Percentiles rank a stretch among this genome's conserved stretches.
Evolutionary conservation across 1,140 invertebrate genomes (phyloP).

Genomic region (Drosophila prosaltans): DNA sequence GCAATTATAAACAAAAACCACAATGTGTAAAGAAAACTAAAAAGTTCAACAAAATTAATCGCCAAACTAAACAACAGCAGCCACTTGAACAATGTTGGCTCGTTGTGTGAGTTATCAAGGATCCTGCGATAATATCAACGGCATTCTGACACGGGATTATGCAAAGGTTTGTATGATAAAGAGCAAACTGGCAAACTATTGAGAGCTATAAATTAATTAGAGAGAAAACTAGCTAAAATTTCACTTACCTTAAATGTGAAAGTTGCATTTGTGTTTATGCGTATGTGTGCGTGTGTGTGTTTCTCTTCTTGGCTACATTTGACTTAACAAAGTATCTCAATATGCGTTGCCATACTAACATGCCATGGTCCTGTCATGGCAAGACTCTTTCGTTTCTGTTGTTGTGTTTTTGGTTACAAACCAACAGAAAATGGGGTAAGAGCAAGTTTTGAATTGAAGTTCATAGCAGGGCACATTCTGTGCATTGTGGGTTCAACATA

Average conservation of each 20-base stretch:
- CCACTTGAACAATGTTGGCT: slow-evolving; percentile 65
- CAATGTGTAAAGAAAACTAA: slow-evolving; percentile 5
- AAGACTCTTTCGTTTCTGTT: neutral
- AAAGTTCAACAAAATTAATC: slow-evolving; percentile 16
- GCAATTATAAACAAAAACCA: neutral
- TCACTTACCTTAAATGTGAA: slow-evolving; percentile 34
- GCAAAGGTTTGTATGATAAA: slow-evolving; percentile 70
- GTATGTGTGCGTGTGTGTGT: neutral
- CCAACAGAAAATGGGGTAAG: neutral
- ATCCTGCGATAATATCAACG: slow-evolving; percentile 80
- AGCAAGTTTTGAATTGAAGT: neutral
- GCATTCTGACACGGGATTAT: slow-evolving; percentile 73
- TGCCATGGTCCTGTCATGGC: slow-evolving; percentile 18
- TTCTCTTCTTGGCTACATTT: slow-evolving; percentile 18
- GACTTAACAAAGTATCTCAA: slow-evolving; percentile 3
- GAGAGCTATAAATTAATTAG: slow-evolving; percentile 62
- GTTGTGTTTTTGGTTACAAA: slow-evolving; percentile 4
- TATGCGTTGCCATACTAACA: slow-evolving; percentile 4
- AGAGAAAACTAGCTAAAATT: slow-evolving; percentile 49
- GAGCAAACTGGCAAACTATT: slow-evolving; percentile 15
- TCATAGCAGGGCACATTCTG: neutral
- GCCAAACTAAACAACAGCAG: neutral
- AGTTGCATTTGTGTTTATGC: neutral
- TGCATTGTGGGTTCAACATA: slow-evolving; percentile 40
- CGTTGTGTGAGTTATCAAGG: slow-evolving; percentile 81